Base-by-base conservation (phyloP, 2,113 vertebrate species). In the Oenanthe melanoleuca region DNA sequence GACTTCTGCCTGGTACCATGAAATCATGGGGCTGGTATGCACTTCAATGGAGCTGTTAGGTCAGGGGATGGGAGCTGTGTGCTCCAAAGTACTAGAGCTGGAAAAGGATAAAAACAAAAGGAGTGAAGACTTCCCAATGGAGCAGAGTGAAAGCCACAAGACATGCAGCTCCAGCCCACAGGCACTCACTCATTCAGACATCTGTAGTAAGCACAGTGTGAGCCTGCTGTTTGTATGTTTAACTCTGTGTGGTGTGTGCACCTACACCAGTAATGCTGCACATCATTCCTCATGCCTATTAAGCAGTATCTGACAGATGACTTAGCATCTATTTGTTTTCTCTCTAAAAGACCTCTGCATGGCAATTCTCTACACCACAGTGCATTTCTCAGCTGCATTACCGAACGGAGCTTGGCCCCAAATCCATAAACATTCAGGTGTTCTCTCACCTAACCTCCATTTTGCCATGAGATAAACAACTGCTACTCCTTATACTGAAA, bases 11-110 rank as follows among this genome's bases (percentile, higher is more conserved):
- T 93, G 95, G 96, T 96, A 96, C 96, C 95, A 95, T 98, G 97
- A 98, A 96, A 97, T 98, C 98, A 98, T 77, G 14, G 81, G 89
- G 88, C 92, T 97, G 98, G 98, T 98, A 98, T 98, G 97, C 74
- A 88, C 92, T 95, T 97, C 93, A 89, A 44, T 91, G 88, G 75
- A 91, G 88, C 94, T 91, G 38, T 91, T 97, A 96, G 91, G 95
- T 94, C 93, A 96, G 94, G 95, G 91, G 80, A 95, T 95, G 61
- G 90, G 93, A 97, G 90, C 78, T 92, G 83, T 96, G 91, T 69
- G 93, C 96, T 97, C 93, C 8, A 93, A 96, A 98, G 96, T 82
- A 61, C 92, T 91, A 40, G 47, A 73, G 89, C 16, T 97, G 92
- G 95, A 96, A 93, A 95, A 94, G 83, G 97, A 97, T 97, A 73